Conservation (phyloP, 1,140 invertebrate species). For the Drosophila dunni region DNA sequence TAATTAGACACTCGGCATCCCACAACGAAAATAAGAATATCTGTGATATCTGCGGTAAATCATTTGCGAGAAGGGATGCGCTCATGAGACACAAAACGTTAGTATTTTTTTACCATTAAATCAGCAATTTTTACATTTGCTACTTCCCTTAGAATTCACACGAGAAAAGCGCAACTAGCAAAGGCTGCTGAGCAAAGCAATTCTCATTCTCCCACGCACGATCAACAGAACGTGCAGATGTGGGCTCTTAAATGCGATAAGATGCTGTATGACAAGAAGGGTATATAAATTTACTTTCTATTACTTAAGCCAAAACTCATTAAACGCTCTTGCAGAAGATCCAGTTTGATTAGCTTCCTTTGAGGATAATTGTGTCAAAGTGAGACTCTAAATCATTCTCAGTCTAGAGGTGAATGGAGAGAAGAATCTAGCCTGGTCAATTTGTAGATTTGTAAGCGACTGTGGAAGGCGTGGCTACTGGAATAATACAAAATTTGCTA, state of each 20-base stretch:
- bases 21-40: conserved; percentile 23
- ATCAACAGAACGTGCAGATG: background rate
- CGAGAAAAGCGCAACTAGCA: background rate
- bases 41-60: conserved; percentile 43
- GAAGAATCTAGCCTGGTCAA: background rate
- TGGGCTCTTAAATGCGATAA: background rate
- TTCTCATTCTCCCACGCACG: background rate
- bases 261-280: background rate
- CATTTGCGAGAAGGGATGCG: conserved; percentile 41
- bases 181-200: background rate
- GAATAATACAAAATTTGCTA: background rate
- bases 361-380: background rate
- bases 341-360: too few species aligned
- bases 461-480: background rate
- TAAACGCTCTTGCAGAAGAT: background rate
- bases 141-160: conserved; percentile 8
- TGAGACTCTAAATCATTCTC: background rate
- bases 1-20: conserved; percentile 23
- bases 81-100: conserved; percentile 30
- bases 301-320: background rate
- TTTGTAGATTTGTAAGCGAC: background rate
- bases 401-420: background rate
- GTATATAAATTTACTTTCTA: background rate
- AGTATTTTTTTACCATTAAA: background rate
- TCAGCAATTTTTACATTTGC: background rate